Percentiles rank a stretch among this genome's conserved stretches.
These are phyloP conservation scores for Antedon mediterranea DNA, from an alignment of 53 echinoderm and acorn worm species.

Conservation along the genomic window DNA sequence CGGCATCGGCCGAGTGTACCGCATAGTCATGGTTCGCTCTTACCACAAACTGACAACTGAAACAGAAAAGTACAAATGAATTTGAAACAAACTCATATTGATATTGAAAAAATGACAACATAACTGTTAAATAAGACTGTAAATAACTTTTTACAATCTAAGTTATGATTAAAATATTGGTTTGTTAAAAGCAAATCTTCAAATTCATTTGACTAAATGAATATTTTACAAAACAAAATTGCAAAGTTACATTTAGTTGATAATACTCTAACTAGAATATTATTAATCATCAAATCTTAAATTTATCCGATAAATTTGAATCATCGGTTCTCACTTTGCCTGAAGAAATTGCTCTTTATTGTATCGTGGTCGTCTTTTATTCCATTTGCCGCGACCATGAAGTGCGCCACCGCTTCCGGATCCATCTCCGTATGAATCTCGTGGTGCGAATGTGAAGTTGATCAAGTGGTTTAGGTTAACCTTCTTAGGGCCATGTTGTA, in stretches of 20 bases:
- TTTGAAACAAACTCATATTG: no score
- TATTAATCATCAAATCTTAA: background rate
- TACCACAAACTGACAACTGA: constrained; percentile 96
- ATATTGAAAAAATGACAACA: no score
- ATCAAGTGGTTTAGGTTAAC: constrained; percentile 86
- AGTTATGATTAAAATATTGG: no score
- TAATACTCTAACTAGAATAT: no score
- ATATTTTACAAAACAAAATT: no score
- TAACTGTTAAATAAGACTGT: no score
- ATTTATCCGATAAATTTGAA: no score
- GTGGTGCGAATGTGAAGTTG: constrained; percentile 75
- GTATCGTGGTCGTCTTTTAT: constrained; percentile 38
- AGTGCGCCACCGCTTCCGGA: constrained; percentile 26
- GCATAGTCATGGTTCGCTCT: constrained; percentile 52
- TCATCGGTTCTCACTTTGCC: constrained; percentile 68
- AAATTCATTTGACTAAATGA: no score
- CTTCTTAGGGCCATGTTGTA: constrained; percentile 77
- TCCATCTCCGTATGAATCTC: constrained; percentile 9
- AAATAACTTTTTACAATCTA: no score
- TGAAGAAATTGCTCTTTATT: constrained; percentile 98
- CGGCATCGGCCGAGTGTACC: constrained; percentile 52
- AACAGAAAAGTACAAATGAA: background rate
- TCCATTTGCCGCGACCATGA: constrained; percentile 59
- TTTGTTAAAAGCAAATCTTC: no score
- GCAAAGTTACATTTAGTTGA: no score